These are phyloP conservation scores for Hesperophylax magnus DNA, from an alignment of 1,140 invertebrate genomes.

Conservation along the genomic window DNA sequence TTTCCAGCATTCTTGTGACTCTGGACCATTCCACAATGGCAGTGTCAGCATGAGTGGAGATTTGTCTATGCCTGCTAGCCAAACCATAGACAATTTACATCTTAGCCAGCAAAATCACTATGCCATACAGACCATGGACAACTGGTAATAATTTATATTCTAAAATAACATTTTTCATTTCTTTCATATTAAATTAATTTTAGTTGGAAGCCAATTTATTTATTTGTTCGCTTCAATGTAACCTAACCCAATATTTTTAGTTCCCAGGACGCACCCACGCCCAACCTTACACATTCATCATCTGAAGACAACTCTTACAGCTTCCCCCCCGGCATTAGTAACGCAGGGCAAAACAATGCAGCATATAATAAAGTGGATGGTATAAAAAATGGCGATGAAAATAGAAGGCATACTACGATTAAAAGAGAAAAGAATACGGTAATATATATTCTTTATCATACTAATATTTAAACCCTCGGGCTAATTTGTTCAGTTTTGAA, in stretches of 20 bases:
- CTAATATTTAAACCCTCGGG: no score
- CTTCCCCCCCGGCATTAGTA: neutral
- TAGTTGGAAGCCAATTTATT: no score
- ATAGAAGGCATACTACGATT: neutral
- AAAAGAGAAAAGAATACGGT: conserved; percentile 3
- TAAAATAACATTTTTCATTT: no score
- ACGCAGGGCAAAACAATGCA: neutral
- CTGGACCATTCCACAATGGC: neutral
- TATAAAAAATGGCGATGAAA: neutral
- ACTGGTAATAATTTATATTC: neutral
- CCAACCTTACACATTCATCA: neutral
- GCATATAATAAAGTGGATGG: neutral
- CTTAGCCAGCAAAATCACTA: neutral
- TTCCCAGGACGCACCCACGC: neutral
- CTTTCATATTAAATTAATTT: neutral
- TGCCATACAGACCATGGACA: neutral
- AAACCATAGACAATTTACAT: conserved; percentile 1
- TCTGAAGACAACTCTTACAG: conserved; percentile 16
- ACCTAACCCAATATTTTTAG: neutral
- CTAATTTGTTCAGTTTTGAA: no score
- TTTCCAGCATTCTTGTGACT: neutral
- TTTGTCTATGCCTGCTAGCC: neutral
- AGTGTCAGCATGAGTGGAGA: neutral
- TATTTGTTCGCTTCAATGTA: no score
- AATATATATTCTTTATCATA: neutral